A percentile compares a stretch with the other conserved stretches of the same genome.
Conservation (phyloP, 1,140 invertebrate species). For the Rhopalosiphum padi region DNA sequence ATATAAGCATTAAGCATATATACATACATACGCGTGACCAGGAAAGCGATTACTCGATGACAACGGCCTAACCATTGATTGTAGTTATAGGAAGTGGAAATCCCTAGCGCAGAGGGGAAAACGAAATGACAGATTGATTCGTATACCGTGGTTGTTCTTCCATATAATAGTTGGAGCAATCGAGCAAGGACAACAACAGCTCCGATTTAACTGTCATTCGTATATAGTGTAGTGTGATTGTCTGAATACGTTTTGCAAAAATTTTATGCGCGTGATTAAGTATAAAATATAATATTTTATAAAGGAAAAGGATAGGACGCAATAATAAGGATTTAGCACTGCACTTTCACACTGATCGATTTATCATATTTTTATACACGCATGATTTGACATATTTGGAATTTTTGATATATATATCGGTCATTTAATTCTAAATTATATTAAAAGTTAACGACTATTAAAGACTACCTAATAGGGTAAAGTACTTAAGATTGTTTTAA, state of each 20-base stretch:
- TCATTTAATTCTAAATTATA: neutral
- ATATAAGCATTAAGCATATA: neutral
- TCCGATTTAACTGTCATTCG: slow-evolving; percentile 21
- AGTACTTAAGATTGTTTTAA: neutral
- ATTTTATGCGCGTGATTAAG: neutral
- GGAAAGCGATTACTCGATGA: slow-evolving; percentile 23
- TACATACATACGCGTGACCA: neutral
- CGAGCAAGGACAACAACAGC: slow-evolving; percentile 35
- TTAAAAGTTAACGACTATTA: neutral
- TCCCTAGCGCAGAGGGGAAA: slow-evolving; percentile 32
- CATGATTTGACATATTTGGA: neutral
- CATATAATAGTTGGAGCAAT: neutral
- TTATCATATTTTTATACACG: slow-evolving; percentile 14
- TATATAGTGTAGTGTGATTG: neutral
- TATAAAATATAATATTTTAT: neutral
- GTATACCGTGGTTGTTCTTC: neutral
- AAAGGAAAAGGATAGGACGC: neutral
- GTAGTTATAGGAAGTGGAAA: slow-evolving; percentile 5
- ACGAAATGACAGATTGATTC: slow-evolving; percentile 40
- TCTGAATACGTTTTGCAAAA: neutral
- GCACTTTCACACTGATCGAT: neutral
- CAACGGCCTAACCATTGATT: neutral
- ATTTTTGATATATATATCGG: neutral
- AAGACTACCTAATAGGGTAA: too few species aligned
- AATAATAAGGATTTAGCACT: neutral